Conservation (phyloP, 2,113 vertebrate genomes). For the Herpetotheres cachinnans region DNA sequence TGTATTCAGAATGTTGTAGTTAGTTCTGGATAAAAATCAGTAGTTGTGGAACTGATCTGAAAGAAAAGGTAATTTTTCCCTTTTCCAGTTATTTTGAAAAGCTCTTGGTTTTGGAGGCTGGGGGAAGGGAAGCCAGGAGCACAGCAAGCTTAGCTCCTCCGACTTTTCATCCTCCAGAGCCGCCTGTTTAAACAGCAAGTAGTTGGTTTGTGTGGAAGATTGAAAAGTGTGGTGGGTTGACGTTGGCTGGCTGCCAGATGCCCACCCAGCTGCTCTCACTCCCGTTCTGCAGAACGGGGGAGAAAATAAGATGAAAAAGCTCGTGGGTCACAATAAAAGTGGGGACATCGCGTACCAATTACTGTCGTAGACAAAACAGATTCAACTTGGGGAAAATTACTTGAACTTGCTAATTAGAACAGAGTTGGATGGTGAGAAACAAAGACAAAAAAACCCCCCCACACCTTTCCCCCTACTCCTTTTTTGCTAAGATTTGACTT, state of each 20-base stretch:
- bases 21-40: neutral
- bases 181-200: neutral
- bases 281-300: neutral
- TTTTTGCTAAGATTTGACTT: neutral
- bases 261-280: fast-evolving
- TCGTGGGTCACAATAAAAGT: neutral
- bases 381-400: neutral
- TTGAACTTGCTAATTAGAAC: neutral
- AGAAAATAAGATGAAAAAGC: neutral
- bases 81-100: neutral
- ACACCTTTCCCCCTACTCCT: fast-evolving
- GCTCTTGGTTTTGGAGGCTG: neutral
- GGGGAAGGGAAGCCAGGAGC: neutral
- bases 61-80: neutral
- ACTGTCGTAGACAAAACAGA: neutral
- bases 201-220: neutral
- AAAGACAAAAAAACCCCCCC: neutral
- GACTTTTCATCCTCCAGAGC: neutral
- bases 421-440: neutral
- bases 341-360: fast-evolving
- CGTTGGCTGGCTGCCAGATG: fast-evolving
- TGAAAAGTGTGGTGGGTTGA: neutral
- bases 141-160: neutral
- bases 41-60: neutral
- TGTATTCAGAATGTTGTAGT: neutral